Conservation (phyloP, 1,140 invertebrate genomes). For the Macrotrachela quadricornifera region DNA sequence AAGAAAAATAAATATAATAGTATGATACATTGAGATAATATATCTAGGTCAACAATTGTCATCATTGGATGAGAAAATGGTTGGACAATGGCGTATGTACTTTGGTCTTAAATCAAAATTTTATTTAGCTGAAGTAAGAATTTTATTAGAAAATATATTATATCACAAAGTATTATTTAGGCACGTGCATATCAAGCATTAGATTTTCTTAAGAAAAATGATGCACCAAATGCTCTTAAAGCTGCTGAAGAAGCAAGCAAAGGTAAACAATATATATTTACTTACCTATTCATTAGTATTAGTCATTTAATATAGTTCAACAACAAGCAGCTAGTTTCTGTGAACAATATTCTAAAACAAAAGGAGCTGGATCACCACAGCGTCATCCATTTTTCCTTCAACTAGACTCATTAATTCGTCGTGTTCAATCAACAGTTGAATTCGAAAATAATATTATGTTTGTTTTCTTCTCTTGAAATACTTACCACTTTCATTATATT, state of each 20-base stretch:
- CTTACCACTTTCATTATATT: background rate
- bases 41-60: constrained; percentile 35
- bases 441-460: constrained; percentile 51
- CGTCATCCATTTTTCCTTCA: constrained; percentile 44
- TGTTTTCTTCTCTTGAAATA: constrained; percentile 14
- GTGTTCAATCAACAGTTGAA: constrained; percentile 47
- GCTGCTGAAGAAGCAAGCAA: constrained; percentile 41
- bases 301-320: constrained; percentile 25
- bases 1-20: background rate
- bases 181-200: constrained; percentile 46
- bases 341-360: constrained; percentile 39
- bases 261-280: constrained; percentile 19
- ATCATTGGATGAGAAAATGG: constrained; percentile 35
- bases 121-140: constrained; percentile 37
- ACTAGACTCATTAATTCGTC: constrained; percentile 38
- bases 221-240: constrained; percentile 47
- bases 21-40: background rate
- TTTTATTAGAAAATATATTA: background rate
- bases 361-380: constrained; percentile 41
- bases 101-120: constrained; percentile 43
- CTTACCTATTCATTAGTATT: background rate
- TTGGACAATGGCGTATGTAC: constrained; percentile 46
- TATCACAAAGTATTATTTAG: constrained; percentile 21
- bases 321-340: constrained; percentile 35
- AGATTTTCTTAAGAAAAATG: constrained; percentile 41